These are phyloP conservation scores for Formica exsecta DNA, from an alignment of 1,140 invertebrate genomes.

Conservation along the genomic window DNA sequence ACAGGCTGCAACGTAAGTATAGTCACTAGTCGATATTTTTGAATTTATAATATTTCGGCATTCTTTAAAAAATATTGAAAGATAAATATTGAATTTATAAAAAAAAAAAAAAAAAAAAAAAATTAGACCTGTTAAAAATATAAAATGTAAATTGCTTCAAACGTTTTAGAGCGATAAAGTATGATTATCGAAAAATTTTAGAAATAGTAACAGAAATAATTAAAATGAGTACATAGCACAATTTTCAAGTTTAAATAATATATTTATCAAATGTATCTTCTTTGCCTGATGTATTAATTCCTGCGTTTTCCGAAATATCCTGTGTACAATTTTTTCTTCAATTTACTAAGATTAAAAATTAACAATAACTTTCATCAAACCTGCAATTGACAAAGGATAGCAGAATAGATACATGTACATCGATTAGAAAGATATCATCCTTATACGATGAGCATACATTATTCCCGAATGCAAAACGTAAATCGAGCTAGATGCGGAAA, in stretches of 20 bases:
- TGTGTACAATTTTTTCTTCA: background rate
- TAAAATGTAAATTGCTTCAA: background rate
- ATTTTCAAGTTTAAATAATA: conserved; percentile 8
- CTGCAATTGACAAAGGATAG: background rate
- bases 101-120: no score
- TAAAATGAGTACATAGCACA: background rate
- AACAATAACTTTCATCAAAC: background rate
- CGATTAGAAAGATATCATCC: conserved; percentile 5
- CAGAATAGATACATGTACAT: background rate
- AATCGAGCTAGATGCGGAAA: conserved; percentile 76
- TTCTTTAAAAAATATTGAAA: background rate
- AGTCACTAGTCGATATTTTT: background rate
- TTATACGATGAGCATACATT: conserved; percentile 29
- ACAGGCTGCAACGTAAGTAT: conserved; percentile 26
- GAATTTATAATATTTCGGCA: no score
- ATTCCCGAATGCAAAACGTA: conserved; percentile 23
- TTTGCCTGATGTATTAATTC: background rate
- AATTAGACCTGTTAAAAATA: background rate
- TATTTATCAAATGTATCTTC: background rate
- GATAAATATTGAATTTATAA: background rate
- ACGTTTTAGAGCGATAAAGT: background rate
- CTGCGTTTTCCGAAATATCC: background rate
- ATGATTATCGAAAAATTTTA: background rate
- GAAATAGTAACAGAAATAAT: background rate
- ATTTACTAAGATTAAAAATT: background rate